phyloP scores from a whole-genome alignment of 2,888 invertebrate genomes.

The Eustalomyia histrio region DNA sequence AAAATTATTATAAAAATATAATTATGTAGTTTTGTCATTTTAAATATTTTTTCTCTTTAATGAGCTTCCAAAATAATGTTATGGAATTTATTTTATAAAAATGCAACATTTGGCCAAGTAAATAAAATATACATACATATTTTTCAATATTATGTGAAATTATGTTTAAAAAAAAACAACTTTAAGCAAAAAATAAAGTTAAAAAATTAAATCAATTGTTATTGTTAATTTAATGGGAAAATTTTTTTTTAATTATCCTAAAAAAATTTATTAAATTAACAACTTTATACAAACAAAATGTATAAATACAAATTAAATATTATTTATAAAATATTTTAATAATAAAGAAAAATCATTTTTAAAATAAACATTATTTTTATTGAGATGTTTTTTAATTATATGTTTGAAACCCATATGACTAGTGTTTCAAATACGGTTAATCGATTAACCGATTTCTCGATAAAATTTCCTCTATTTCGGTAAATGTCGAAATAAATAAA shows the following conservation, averaged over 20 bases:
- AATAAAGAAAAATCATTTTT: background rate
- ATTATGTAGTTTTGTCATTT: background rate
- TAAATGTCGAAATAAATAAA: no score
- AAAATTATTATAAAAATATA: slow-evolving; percentile 41
- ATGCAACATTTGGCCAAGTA: slow-evolving; percentile 39
- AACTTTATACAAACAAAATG: slow-evolving; percentile 24
- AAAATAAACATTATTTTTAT: background rate
- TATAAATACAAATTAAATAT: slow-evolving; percentile 16
- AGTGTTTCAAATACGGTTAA: no score
- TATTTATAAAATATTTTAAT: slow-evolving; percentile 1
- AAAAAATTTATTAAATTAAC: slow-evolving; percentile 5
- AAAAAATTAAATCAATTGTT: slow-evolving; percentile 36
- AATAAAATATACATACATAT: background rate
- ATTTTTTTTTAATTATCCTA: slow-evolving; percentile 3
- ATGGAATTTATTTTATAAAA: slow-evolving; percentile 1
- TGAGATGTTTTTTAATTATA: no score
- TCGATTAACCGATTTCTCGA: no score
- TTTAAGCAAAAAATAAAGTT: slow-evolving; percentile 11
- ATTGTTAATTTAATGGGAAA: slow-evolving; percentile 40
- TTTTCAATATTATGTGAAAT: background rate
- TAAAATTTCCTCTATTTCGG: no score
- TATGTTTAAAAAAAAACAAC: slow-evolving; percentile 29
- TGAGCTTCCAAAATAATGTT: slow-evolving; percentile 15
- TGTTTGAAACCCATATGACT: no score
- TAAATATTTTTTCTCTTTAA: background rate